These are phyloP conservation scores for Scaptomyza pallida DNA, from an alignment of 1,140 invertebrate genomes.

Conservation along the genomic window DNA sequence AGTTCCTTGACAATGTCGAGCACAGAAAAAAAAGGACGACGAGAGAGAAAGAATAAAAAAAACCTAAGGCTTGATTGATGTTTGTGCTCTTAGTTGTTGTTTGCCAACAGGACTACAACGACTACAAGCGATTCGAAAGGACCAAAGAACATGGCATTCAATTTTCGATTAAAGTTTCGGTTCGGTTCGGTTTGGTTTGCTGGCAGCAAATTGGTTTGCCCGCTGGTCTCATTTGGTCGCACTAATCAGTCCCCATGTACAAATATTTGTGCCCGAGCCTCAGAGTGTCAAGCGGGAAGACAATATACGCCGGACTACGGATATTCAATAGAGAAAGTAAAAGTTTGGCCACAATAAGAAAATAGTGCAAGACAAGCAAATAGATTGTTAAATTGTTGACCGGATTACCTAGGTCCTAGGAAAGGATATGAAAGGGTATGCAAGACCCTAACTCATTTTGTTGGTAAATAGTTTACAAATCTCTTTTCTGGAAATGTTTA, in stretches of 20 bases:
- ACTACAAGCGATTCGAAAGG: too few species aligned
- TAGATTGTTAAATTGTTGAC: conserved; percentile 8
- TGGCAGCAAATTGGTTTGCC: conserved; percentile 64
- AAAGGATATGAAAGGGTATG: background rate
- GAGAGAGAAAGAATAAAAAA: conserved; percentile 21
- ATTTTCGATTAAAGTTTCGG: conserved; percentile 76
- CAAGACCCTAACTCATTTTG: background rate
- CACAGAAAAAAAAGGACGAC: conserved; percentile 27
- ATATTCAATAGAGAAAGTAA: conserved; percentile 52
- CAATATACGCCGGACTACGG: background rate
- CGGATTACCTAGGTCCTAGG: too few species aligned
- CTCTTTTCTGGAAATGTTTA: too few species aligned
- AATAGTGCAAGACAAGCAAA: conserved; percentile 41
- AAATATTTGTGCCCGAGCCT: conserved; percentile 42
- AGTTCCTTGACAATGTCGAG: conserved; percentile 52
- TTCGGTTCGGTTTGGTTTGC: conserved; percentile 49
- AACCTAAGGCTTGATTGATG: conserved; percentile 75
- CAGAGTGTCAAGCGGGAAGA: conserved; percentile 22
- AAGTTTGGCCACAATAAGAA: conserved; percentile 1
- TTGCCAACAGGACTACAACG: conserved; percentile 42
- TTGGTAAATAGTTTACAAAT: background rate
- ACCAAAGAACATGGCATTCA: conserved; percentile 51
- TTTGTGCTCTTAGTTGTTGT: conserved; percentile 80
- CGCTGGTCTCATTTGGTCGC: conserved; percentile 21
- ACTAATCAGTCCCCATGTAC: conserved; percentile 52